Percentiles rank a stretch among this genome's conserved stretches.
Evolutionary conservation across 2,888 invertebrate genomes (phyloP).

Genomic region (Prosopocoilus inquinatus): DNA sequence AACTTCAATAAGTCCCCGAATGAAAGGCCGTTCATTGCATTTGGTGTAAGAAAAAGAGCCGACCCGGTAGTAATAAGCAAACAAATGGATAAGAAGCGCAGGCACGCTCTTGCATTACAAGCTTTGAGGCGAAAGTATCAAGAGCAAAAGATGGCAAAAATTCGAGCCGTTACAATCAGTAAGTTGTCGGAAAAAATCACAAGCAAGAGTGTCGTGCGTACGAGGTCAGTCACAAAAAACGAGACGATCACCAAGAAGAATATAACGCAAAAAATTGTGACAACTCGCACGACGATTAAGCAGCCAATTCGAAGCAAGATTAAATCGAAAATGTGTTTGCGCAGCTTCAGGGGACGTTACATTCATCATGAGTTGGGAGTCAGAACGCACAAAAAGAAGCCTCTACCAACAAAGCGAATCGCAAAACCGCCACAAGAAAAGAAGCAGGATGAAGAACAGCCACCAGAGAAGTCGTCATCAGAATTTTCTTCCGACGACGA

Average conservation of each 20-base stretch:
- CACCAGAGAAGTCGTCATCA: slow-evolving; percentile 27
- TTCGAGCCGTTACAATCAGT: slow-evolving; percentile 50
- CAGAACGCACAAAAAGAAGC: slow-evolving; percentile 8
- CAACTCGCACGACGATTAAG: slow-evolving; percentile 43
- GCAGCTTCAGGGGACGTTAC: slow-evolving; percentile 50
- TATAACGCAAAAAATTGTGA: slow-evolving; percentile 42
- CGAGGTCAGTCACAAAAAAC: slow-evolving; percentile 51
- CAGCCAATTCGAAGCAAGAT: slow-evolving; percentile 24
- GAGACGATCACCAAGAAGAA: slow-evolving; percentile 46
- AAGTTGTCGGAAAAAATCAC: slow-evolving; percentile 49
- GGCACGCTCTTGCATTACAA: slow-evolving; percentile 54
- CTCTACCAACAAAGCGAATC: slow-evolving; percentile 2
- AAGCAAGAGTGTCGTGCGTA: slow-evolving; percentile 51
- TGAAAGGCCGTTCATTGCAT: slow-evolving; percentile 52
- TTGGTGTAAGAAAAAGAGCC: slow-evolving; percentile 59
- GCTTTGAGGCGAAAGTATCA: slow-evolving; percentile 60
- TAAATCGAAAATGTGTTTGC: slow-evolving; percentile 48
- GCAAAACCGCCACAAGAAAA: slow-evolving; percentile 15
- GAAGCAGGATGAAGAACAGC: background rate
- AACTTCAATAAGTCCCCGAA: slow-evolving; percentile 38
- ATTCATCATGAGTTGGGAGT: slow-evolving; percentile 43
- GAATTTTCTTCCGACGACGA: slow-evolving; percentile 58
- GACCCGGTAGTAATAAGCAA: slow-evolving; percentile 51
- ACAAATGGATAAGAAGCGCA: slow-evolving; percentile 49
- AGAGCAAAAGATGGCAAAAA: slow-evolving; percentile 60